Base-by-base conservation (phyloP, 2,888 invertebrate species). In the Drosophila mimica region DNA sequence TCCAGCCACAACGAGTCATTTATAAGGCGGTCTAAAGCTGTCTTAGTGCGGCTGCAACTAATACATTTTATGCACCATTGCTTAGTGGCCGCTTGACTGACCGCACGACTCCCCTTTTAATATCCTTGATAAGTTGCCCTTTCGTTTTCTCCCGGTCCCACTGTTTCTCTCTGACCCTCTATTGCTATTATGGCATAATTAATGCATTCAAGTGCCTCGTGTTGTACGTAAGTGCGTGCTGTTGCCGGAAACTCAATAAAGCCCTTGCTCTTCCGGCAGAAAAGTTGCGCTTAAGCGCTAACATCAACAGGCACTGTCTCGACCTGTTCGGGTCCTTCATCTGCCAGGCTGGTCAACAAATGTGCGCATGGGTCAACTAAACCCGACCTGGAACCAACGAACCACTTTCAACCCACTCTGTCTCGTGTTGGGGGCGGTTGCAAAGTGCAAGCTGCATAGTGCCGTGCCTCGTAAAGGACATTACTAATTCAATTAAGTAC, bases 401-500 rank as follows among this genome's bases (percentile, higher is more conserved):
- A 25, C 25, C 15, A 46, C 46, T 15, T 43, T 43, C 52, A n/a
- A 7, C 13, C 31, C 31, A 38, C 43, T 36, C 31, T 43, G 11
- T 25, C 49, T 46, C 31, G 30, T 25, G 43, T 40, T 52, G 67
- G 52, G 72, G 61, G 51, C 56, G 77, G 71, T 62, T 76, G 74
- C 73, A 78, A 78, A 90, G 78, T 83, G 89, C 87, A 86, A 78
- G 74, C 90, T 86, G 83, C 78, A 90, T 83, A 86, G 89, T 71
- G 81, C 36, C 80, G 69, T 71, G 75, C 34, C 83, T 72, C 72
- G 69, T 71, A 76, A 66, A 74, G 90, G 73, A 90, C 86, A 82
- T 76, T 70, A 73, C 84, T 90, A 90, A 87, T 88, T 87, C 84
- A 89, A 90, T 87, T 87, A 87, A 83, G 76, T 81, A 76, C 89